phyloP scores from a whole-genome alignment of 2,888 invertebrate species.

The Nipponacmea schrenckii region DNA sequence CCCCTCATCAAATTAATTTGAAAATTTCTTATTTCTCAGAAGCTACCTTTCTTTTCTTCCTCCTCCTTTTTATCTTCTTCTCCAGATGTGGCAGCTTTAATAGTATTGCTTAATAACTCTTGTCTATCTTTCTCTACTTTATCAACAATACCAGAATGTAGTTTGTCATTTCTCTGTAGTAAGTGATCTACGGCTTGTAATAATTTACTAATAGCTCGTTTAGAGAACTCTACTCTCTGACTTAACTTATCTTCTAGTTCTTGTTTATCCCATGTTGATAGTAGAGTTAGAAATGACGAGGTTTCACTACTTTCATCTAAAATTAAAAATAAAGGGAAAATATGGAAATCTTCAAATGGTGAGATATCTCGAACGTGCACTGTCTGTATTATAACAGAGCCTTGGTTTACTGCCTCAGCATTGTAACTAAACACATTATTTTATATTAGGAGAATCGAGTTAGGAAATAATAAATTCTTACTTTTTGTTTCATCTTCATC shows the following conservation, averaged over 20 bases:
- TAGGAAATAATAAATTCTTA: slow-evolving; percentile 68
- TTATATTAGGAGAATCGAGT: too few species aligned
- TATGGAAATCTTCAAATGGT: too few species aligned
- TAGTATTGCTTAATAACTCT: not conserved
- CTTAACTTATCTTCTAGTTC: slow-evolving; percentile 95
- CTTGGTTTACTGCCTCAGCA: too few species aligned
- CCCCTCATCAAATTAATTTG: too few species aligned
- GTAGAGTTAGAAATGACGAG: slow-evolving; percentile 87
- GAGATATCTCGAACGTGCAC: too few species aligned
- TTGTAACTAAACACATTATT: too few species aligned
- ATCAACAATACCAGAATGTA: slow-evolving; percentile 79
- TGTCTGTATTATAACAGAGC: too few species aligned
- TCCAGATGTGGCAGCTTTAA: slow-evolving; percentile 22
- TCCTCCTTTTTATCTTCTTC: slow-evolving; percentile 39
- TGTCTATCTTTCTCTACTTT: slow-evolving; percentile 32
- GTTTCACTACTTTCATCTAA: slow-evolving; percentile 95
- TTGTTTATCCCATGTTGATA: slow-evolving; percentile 98
- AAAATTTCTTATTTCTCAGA: too few species aligned
- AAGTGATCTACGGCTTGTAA: slow-evolving; percentile 95
- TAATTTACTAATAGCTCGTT: slow-evolving; percentile 94
- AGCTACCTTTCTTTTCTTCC: slow-evolving; percentile 36
- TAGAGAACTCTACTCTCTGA: slow-evolving; percentile 92
- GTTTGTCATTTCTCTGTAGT: slow-evolving; percentile 94
- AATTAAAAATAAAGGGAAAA: slow-evolving; percentile 14
- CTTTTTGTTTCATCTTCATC: slow-evolving; percentile 96